Conservation (phyloP, 2,113 vertebrate species). For the Eptesicus fuscus region DNA sequence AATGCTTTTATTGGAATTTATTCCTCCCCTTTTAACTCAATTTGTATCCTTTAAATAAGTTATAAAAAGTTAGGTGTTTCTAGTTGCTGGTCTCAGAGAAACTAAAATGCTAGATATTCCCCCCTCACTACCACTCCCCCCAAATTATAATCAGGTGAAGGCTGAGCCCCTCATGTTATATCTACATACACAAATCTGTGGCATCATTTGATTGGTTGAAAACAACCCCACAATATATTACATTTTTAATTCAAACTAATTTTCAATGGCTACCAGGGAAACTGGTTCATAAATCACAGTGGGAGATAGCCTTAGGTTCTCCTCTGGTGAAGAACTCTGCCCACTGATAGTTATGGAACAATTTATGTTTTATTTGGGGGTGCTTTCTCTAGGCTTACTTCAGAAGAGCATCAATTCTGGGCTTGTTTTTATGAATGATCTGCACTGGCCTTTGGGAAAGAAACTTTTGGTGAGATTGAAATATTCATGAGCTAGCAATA, state of each 20-base stretch:
- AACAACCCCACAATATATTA: neutral
- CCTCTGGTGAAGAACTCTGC: neutral
- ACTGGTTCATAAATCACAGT: neutral
- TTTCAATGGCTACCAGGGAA: neutral
- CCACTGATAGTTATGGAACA: neutral
- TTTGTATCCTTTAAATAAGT: neutral
- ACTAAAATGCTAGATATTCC: neutral
- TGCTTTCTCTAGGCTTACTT: neutral
- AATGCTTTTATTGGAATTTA: constrained; percentile 2
- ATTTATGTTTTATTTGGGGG: neutral
- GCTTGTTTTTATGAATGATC: neutral
- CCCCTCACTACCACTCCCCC: too few relatives aligned
- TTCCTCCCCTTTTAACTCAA: neutral
- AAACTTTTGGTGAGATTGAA: neutral
- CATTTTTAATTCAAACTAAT: neutral
- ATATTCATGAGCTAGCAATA: neutral
- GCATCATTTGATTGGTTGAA: neutral
- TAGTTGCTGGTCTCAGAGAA: neutral
- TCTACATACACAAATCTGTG: neutral
- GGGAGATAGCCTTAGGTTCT: neutral
- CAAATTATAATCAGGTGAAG: neutral
- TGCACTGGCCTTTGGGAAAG: neutral
- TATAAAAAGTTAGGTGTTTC: neutral
- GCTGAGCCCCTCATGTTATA: neutral
- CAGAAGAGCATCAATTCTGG: neutral